Conservation (phyloP, 2,797 vertebrate species). For the Myotis daubentonii region DNA sequence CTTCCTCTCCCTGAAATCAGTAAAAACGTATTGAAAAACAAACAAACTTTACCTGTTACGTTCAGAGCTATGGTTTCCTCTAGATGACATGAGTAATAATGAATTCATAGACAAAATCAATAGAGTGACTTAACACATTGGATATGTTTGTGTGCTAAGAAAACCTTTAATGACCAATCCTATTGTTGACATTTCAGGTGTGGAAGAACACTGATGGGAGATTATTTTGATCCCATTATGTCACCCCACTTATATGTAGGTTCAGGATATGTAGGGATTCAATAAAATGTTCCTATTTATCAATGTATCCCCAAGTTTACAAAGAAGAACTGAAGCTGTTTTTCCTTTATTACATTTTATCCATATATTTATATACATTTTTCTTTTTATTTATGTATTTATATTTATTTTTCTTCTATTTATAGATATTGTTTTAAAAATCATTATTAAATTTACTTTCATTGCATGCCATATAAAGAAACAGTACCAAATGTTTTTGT, state of each 20-base stretch:
- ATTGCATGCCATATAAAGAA: conserved; percentile 19
- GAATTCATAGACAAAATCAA: conserved; percentile 10
- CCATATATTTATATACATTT: not conserved
- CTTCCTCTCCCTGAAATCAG: too few species aligned
- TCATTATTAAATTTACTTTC: conserved; percentile 31
- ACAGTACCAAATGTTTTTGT: conserved; percentile 24
- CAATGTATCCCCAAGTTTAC: not conserved
- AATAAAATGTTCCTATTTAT: not conserved
- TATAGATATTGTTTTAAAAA: not conserved
- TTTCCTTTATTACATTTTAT: conserved; percentile 24
- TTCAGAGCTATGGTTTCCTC: not conserved
- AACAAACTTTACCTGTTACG: not conserved
- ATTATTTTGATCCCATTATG: not conserved
- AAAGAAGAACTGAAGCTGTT: conserved; percentile 18
- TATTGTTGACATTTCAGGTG: not conserved
- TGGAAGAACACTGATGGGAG: not conserved
- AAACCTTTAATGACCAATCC: conserved; percentile 15
- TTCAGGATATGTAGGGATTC: not conserved
- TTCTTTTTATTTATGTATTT: not conserved
- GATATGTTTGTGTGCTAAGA: not conserved
- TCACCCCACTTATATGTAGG: not conserved
- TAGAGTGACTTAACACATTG: not conserved
- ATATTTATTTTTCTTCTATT: not conserved
- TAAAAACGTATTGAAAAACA: too few species aligned
- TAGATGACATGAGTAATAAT: not conserved